These are phyloP conservation scores for Carlito syrichta DNA, from an alignment of 2,113 vertebrate species.

Conservation along the genomic window DNA sequence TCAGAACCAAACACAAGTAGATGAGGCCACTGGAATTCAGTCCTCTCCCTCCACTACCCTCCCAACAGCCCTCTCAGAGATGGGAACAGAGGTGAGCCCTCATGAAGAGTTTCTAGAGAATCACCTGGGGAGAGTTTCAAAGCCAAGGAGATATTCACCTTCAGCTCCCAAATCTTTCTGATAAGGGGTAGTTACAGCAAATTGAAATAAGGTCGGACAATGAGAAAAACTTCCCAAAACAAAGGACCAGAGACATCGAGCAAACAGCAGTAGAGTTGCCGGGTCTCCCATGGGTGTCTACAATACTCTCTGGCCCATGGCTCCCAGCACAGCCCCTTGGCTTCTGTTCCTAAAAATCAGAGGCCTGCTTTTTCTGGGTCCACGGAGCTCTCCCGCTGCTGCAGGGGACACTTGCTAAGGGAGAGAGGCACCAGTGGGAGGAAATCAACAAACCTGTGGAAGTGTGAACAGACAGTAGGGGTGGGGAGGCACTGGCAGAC, in stretches of 20 bases:
- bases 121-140: not conserved
- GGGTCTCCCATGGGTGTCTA: not conserved
- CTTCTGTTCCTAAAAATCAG: not conserved
- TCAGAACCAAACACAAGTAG: not conserved
- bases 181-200: not conserved
- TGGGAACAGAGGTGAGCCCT: not conserved
- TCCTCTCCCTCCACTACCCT: not conserved
- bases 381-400: not conserved
- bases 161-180: conserved; percentile 9
- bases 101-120: not conserved
- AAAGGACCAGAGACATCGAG: not conserved
- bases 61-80: not conserved
- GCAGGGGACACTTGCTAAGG: not conserved
- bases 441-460: not conserved
- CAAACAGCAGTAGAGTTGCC: not conserved
- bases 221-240: not conserved
- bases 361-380: not conserved
- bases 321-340: not conserved
- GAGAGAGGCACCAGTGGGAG: not conserved
- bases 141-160: not conserved
- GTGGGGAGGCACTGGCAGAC: not conserved
- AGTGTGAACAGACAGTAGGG: no score
- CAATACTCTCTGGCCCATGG: not conserved
- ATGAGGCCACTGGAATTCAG: not conserved
- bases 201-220: conserved; percentile 1